Evolutionary conservation across 2,113 vertebrate genomes (phyloP), one percentile per base, ranked within the genome.

Genomic region (Coptodon rendalli): DNA sequence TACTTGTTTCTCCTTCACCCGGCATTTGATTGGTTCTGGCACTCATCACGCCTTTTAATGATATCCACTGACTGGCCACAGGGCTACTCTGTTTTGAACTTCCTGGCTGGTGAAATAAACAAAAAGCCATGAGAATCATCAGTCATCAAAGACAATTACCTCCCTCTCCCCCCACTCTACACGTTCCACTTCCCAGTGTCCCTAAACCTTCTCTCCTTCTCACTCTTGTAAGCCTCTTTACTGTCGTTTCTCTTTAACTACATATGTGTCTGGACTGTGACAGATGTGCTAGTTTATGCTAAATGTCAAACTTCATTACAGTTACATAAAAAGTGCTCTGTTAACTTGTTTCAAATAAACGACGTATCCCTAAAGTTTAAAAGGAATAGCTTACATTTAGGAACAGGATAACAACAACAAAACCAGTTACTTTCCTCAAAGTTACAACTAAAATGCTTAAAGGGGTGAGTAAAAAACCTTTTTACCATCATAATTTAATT

Each of bases 21-120:
- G 1, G 36, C 3, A 3, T 84, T 76, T 87, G 87, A 93, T 94
- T 95, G 91, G 89, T 61, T 87, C 84, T 92, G 91, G 86, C 86
- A 63, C 14, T 68, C 63, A n/a, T 91, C 85, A 63, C n/a, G 4
- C 53, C 80, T 89, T 89, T 89, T 90, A 89, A 95, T 90, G 89
- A 90, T 82, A 88, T 87, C 71, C 85, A 57, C 87, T 94, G 94
- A 95, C 90, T 94, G 93, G 88, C 89, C 80, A 52, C 94, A 95
- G 90, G 57, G 88, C 66, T 79, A 6, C 71, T 85, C 57, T 27
- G 84, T 86, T 92, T 95, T 94, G 80, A 93, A 87, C 87, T 88
- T 90, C 85, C 86, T 19, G 90, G 81, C 86, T 81, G 52, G 82
- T 85, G 92, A 93, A 95, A 94, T 94, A 95, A 94, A 95, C 93